Evolutionary conservation across 2,888 invertebrate species (phyloP).

Genomic region (Acanthopleura granulata): DNA sequence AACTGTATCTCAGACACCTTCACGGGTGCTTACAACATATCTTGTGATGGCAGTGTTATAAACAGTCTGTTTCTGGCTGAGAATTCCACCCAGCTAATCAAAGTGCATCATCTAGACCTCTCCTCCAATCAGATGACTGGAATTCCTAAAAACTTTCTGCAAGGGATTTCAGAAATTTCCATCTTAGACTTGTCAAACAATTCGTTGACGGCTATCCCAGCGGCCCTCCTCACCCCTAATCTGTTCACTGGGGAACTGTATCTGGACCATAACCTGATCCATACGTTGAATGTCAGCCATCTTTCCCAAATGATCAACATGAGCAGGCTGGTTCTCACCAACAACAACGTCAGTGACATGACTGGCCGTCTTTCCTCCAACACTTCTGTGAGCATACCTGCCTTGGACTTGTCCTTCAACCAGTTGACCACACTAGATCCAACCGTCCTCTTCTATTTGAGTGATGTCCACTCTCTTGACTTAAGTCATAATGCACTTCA

Average conservation of each 20-base stretch:
- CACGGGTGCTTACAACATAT: background rate
- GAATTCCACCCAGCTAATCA: background rate
- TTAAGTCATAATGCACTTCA: background rate
- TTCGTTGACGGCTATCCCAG: slow-evolving; percentile 20
- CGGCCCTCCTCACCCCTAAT: no score
- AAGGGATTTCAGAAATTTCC: slow-evolving; percentile 16
- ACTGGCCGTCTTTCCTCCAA: background rate
- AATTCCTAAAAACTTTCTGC: slow-evolving; percentile 25
- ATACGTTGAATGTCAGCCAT: background rate
- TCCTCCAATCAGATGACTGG: slow-evolving; percentile 22
- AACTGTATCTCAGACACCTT: slow-evolving; percentile 1
- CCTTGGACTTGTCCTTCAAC: background rate
- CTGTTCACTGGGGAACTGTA: background rate
- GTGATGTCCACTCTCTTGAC: slow-evolving; percentile 2
- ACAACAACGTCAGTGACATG: slow-evolving; percentile 21
- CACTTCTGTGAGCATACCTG: background rate
- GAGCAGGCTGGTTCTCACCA: slow-evolving; percentile 22
- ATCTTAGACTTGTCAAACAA: slow-evolving; percentile 25
- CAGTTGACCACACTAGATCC: background rate
- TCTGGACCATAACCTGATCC: slow-evolving; percentile 23
- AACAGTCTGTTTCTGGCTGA: background rate
- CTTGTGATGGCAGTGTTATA: background rate
- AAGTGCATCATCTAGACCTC: slow-evolving; percentile 20
- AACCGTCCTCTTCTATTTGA: background rate
- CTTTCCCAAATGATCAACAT: background rate